Evolutionary conservation across 2,888 invertebrate genomes (phyloP).

Genomic region (Polymixis flavicincta): DNA sequence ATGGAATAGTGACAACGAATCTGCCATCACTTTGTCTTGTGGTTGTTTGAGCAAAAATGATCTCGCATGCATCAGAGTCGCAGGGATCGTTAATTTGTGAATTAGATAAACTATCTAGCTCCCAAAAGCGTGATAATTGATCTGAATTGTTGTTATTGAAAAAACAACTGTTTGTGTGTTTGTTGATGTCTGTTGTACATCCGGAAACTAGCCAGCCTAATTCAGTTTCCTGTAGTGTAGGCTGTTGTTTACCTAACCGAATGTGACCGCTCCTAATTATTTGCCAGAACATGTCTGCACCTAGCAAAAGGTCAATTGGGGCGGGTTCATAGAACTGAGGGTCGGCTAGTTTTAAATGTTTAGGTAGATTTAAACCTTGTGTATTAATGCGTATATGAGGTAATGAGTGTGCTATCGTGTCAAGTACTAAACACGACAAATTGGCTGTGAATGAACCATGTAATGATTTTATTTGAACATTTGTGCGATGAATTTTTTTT

Average conservation of each 20-base stretch:
- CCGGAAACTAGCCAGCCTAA: too few species aligned
- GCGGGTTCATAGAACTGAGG: conserved; percentile 1
- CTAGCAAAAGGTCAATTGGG: background rate
- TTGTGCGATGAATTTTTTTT: too few species aligned
- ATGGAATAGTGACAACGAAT: background rate
- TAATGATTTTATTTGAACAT: too few species aligned
- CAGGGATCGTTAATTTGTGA: too few species aligned
- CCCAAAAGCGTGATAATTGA: too few species aligned
- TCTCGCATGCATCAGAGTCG: too few species aligned
- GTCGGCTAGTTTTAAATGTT: background rate
- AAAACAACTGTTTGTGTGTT: too few species aligned
- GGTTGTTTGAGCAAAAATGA: too few species aligned
- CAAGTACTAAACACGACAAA: background rate
- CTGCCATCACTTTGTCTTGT: background rate
- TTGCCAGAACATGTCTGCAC: too few species aligned
- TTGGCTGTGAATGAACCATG: background rate
- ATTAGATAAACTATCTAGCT: too few species aligned
- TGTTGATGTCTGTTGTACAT: too few species aligned
- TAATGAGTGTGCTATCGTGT: background rate
- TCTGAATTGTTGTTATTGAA: background rate
- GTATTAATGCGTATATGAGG: background rate
- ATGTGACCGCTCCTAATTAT: too few species aligned
- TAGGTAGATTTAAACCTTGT: background rate
- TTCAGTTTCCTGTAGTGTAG: background rate
- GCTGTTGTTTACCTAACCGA: background rate